Base-by-base conservation (phyloP, 2,888 invertebrate species). In the Sipha maydis region DNA sequence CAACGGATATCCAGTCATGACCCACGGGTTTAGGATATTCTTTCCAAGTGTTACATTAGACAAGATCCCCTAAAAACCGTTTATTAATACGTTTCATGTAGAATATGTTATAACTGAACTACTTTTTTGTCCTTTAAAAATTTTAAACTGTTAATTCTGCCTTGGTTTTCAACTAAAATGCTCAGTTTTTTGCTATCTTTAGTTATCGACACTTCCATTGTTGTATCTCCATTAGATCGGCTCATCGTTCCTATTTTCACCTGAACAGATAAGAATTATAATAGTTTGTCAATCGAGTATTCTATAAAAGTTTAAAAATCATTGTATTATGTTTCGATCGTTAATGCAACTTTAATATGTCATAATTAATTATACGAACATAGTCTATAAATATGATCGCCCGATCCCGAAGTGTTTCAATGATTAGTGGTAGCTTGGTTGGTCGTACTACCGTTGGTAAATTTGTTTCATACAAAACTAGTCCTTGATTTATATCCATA, bases 121-220 rank as follows among this genome's bases (percentile, higher is more conserved):
- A 92, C 92, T 91, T 93, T 93, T 82, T 91, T 92, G 89, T 93
- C 92, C 76, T 91, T 91, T 31, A 94, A 91, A 5, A 92, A 90
- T 83, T 90, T 89, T 75, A 95, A 94, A 91, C 92, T 96, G 92
- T 96, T 96, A 79, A 96, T 94, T 85, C 97, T 93, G 19, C 97
- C 98, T 93, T 96, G 96, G 91, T 96, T 97, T 92, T 98, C 97
- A 1, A 93, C 93, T n/a, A 93, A 90, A 77, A 93, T 91, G 90
- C 91, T 91, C 21, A 93, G 90, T n/a, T 89, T 91, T 82, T 92
- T 91, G 34, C 38, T 54, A 28, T 25, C 19, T 5, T 67, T 71
- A 5, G 11, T 19, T 56, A 85, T 5, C n/a, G n/a, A 25, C 21
- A 85, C 54, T 11, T 79, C 78, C 78, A 85, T 71, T 19, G 85